Evolutionary conservation across 1,140 invertebrate species (phyloP), one percentile per base, ranked within the genome.

Genomic region (Drosophila varians): DNA sequence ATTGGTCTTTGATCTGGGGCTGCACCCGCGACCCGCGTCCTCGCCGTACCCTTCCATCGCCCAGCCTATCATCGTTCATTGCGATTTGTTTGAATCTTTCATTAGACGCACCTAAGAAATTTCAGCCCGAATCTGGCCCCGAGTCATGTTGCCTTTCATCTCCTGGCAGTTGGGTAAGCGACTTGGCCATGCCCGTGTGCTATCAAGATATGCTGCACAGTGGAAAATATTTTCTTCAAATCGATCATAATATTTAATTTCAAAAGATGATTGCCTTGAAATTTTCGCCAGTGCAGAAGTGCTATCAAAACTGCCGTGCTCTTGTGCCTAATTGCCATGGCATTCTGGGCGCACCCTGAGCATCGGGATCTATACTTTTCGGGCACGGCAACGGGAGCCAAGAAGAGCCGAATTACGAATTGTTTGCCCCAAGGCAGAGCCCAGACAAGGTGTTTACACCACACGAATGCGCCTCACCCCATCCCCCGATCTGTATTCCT

Each of bases 41-140:
- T 19, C 23, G 3, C n/a, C 36, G 2, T 9, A 9, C 36, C 53
- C 26, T 58, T 25, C 16, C 36, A 12, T 11, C 49, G 11, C 11
- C 6, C 36, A 2, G 9, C 14, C 7, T 11, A 4, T 26, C 58
- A 6, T 7, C n/a, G 53, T 61, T 64, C 42, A 47, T 66, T 46
- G 46, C 62, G 60, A 66, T 53, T 58, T 66, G 47, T 16, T 66
- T 65, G 62, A 66, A 66, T 65, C 62, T 66, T 66, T 66, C 62
- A 53, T 66, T 66, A 66, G 62, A 66, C 62, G 62, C 62, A 66
- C 47, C 60, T 66, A 65, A 66, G 62, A 66, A 52, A 65, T 42
- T 64, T 47, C 16, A n/a, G 51, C 16, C 57, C 23, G 34, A 40
- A 31, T 34, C 42, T 38, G 28, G 60, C 34, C 58, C 43, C 58